These are phyloP conservation scores for Mormyrus hasselquistii DNA, from an alignment of 2,797 vertebrate genomes.

Conservation along the genomic window DNA sequence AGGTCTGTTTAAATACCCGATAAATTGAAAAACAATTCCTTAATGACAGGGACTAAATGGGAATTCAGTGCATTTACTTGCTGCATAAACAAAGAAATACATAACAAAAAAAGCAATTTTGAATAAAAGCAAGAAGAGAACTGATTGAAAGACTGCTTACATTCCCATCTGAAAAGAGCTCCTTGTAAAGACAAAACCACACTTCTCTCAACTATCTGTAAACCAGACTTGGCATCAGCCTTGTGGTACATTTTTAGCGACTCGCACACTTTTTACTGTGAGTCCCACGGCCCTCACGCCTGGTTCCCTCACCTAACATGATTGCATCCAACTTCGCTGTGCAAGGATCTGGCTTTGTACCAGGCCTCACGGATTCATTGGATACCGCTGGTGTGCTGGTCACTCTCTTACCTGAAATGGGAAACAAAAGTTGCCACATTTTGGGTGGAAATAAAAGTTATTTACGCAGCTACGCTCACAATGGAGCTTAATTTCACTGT, in stretches of 20 bases:
- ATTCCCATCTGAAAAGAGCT: background rate
- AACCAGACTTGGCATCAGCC: background rate
- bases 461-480: background rate
- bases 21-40: background rate
- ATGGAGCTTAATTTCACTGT: background rate
- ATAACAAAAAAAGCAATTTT: background rate
- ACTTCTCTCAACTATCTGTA: background rate
- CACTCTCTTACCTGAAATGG: conserved; percentile 52
- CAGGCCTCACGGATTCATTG: conserved; percentile 22
- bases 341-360: conserved; percentile 66
- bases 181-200: background rate
- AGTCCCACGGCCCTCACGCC: background rate
- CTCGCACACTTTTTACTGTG: background rate
- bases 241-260: background rate
- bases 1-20: background rate
- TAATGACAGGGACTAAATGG: background rate
- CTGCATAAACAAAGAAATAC: background rate
- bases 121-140: background rate
- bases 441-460: background rate
- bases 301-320: conserved; percentile 67
- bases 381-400: conserved; percentile 29
- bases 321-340: conserved; percentile 69
- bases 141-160: background rate
- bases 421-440: conserved; percentile 6
- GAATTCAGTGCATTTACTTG: background rate